Base-by-base conservation (phyloP, 2,113 vertebrate species). In the Corydoras sp. region DNA sequence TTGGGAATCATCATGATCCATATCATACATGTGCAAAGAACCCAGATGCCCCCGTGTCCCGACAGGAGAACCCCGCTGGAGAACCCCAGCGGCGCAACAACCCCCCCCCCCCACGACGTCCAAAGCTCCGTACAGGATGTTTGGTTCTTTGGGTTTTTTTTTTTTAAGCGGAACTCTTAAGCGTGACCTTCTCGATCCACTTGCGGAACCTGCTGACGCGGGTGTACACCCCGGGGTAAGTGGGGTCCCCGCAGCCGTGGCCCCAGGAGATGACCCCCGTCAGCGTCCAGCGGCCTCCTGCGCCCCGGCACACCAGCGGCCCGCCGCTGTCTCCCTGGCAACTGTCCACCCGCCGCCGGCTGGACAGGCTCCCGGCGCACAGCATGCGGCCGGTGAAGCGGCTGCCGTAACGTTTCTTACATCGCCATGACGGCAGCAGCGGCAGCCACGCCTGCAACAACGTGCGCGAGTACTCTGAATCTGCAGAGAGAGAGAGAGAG, bases 261-360 rank as follows among this genome's bases (percentile, higher is more conserved):
- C 92, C 93, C 93, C 92, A 95, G 13, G 93, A 94, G 69, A 93
- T 94, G 78, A 95, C 82, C 10, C 93, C 93, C 18, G 90, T 85
- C 73, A 94, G 90, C 62, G 90, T 85, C 93, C 93, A 94, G 10
- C 79, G 91, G 4, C 91, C 91, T 0, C 81, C 83, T 65, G 89
- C 71, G 9, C 80, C 89, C 80, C 92, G 92, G 69, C 93, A 95
- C 76, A 91, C 90, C 79, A 95, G 88, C 0, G 93, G 92, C 15
- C 92, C 93, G 6, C 93, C 93, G 0, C 92, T 94, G 86, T 95
- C 93, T 0, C 93, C 93, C 81, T 93, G 92, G 74, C 93, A 95
- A 77, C 93, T 95, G 85, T 95, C 92, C 69, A 93, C 92, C 0
- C 91, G 88, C 18, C 87, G 91, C 0, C 82, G 88, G 81, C 90